Conservation (phyloP, 2,113 vertebrate species). For the Lamprologus ornatipinnis region DNA sequence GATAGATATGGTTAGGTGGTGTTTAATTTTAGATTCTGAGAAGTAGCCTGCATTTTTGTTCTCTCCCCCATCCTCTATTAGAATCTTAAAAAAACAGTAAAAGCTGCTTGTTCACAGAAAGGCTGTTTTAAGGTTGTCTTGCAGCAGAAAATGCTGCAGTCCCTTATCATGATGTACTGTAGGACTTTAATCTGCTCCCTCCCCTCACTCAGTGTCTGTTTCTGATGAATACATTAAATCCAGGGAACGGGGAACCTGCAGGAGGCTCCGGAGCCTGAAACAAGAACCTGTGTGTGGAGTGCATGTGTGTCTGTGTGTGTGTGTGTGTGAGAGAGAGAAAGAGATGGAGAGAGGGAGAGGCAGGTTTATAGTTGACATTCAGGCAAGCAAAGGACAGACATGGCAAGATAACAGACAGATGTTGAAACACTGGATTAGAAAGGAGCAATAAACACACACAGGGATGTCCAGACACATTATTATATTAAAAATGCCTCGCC, state of each 20-base stretch:
- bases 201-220: slow-evolving; percentile 27
- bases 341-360: not conserved
- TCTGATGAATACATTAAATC: slow-evolving; percentile 53
- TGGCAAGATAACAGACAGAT: slow-evolving; percentile 5
- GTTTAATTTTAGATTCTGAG: slow-evolving; percentile 6
- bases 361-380: not conserved
- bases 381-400: slow-evolving; percentile 20
- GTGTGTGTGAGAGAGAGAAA: not conserved
- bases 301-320: not conserved
- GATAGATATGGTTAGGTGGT: not conserved
- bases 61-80: not conserved
- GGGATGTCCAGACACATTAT: not conserved
- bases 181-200: slow-evolving; percentile 34
- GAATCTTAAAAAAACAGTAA: not conserved
- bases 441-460: slow-evolving; percentile 47
- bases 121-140: slow-evolving; percentile 33
- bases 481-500: slow-evolving; percentile 16
- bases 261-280: slow-evolving; percentile 25
- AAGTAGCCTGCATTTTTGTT: not conserved
- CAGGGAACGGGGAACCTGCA: slow-evolving; percentile 16
- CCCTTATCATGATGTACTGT: slow-evolving; percentile 36
- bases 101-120: slow-evolving; percentile 10
- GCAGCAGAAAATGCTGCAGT: slow-evolving; percentile 53
- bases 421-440: slow-evolving; percentile 22
- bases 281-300: not conserved